These are phyloP conservation scores for Ariolimax columbianus DNA, from an alignment of 2,888 invertebrate genomes.

Conservation along the genomic window DNA sequence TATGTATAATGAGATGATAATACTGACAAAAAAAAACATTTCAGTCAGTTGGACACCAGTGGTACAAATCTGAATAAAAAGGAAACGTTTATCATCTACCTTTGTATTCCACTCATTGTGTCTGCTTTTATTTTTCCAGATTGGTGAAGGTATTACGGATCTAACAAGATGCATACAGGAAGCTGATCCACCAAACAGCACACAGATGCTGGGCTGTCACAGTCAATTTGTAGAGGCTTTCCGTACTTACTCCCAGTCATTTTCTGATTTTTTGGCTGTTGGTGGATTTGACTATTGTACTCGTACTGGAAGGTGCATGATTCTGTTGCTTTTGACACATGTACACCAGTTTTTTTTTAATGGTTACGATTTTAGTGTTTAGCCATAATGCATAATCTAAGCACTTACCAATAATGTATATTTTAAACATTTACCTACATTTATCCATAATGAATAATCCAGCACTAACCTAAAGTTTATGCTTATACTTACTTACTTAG, in stretches of 20 bases:
- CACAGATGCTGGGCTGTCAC: slow-evolving; percentile 61
- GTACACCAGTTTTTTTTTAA: not conserved
- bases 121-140: slow-evolving; percentile 56
- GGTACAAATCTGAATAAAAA: no score
- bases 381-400: no score
- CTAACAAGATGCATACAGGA: slow-evolving; percentile 62
- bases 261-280: slow-evolving; percentile 74
- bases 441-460: no score
- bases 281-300: slow-evolving; percentile 75
- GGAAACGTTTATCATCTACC: no score
- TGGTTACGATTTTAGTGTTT: no score
- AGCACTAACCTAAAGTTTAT: no score
- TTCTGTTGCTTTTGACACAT: not conserved
- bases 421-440: no score
- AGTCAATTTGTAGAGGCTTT: slow-evolving; percentile 65
- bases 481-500: no score
- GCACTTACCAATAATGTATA: no score
- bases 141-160: slow-evolving; percentile 66
- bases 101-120: not conserved
- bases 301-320: slow-evolving; percentile 70
- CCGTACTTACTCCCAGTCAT: slow-evolving; percentile 67
- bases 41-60: no score
- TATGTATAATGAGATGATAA: no score
- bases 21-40: no score
- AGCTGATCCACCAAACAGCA: slow-evolving; percentile 57